phyloP scores from a whole-genome alignment of 1,140 invertebrate species.

The Callitettix versicolor region DNA sequence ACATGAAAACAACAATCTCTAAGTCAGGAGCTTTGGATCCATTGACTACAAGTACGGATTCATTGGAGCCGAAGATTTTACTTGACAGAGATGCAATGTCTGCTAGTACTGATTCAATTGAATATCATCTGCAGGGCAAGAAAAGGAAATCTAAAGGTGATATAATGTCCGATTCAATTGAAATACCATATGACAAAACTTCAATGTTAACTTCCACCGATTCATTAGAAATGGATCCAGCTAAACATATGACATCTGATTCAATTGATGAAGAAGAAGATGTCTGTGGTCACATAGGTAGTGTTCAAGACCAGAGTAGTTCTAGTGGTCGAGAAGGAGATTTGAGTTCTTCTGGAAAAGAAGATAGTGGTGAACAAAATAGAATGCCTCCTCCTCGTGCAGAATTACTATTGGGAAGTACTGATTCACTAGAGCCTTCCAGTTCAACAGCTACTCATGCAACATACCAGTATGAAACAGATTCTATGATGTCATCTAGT shows the following conservation, averaged over 20 bases:
- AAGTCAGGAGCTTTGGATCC: slow-evolving; percentile 15
- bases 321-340: slow-evolving; percentile 36
- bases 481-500: slow-evolving; percentile 71
- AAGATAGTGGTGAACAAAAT: slow-evolving; percentile 32
- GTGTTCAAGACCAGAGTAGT: slow-evolving; percentile 33
- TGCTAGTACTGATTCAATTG: slow-evolving; percentile 50
- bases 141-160: slow-evolving; percentile 20
- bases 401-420: slow-evolving; percentile 47
- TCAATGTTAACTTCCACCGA: slow-evolving; percentile 31
- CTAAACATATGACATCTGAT: slow-evolving; percentile 31
- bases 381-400: slow-evolving; percentile 29
- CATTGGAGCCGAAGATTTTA: slow-evolving; percentile 42
- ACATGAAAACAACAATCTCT: slow-evolving; percentile 26
- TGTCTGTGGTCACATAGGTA: slow-evolving; percentile 27
- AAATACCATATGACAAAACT: slow-evolving; percentile 33
- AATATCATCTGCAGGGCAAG: slow-evolving; percentile 35
- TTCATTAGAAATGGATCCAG: slow-evolving; percentile 21
- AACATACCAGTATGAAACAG: slow-evolving; percentile 71
- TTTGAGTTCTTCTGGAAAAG: slow-evolving; percentile 35
- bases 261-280: slow-evolving; percentile 38
- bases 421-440: slow-evolving; percentile 53
- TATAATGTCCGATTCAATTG: slow-evolving; percentile 39
- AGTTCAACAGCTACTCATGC: slow-evolving; percentile 69
- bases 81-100: slow-evolving; percentile 41
- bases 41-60: slow-evolving; percentile 41